Percentiles rank a stretch among this genome's conserved stretches.
phyloP scores from a whole-genome alignment of 2,113 vertebrate genomes.

The Oophaga pumilio region DNA sequence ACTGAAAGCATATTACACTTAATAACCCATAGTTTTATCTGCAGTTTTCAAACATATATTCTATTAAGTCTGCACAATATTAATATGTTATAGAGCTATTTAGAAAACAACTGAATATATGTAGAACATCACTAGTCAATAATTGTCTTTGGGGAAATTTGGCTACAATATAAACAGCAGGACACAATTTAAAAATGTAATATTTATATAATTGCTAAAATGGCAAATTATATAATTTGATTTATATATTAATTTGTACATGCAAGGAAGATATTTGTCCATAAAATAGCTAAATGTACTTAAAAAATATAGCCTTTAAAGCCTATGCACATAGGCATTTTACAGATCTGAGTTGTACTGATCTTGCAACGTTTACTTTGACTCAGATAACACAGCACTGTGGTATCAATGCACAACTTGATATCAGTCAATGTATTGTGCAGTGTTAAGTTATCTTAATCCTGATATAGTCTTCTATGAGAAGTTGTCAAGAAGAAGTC shows the following conservation, averaged over 20 bases:
- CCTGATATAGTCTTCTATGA: too few relatives aligned
- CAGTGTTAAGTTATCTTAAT: too few relatives aligned
- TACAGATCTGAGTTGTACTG: not conserved
- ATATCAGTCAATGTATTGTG: too few relatives aligned
- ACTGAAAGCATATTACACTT: slow-evolving; percentile 19
- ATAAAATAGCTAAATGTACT: not conserved
- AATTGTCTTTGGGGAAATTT: not conserved
- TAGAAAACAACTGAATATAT: not conserved
- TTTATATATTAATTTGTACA: not conserved
- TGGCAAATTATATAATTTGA: not conserved
- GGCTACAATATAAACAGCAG: not conserved
- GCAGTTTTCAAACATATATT: not conserved
- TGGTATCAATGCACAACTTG: too few relatives aligned
- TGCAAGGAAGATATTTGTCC: not conserved
- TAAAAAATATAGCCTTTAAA: not conserved
- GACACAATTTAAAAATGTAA: not conserved
- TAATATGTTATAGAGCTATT: slow-evolving; percentile 19
- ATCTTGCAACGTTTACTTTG: too few relatives aligned
- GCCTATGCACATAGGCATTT: not conserved
- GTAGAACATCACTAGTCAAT: not conserved
- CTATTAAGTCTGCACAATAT: not conserved
- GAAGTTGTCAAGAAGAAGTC: too few relatives aligned
- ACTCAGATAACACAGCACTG: too few relatives aligned
- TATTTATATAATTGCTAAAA: not conserved
- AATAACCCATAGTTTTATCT: slow-evolving; percentile 15